Base-by-base conservation (phyloP, 2,888 invertebrate species). In the Lasioglossum calceatum region DNA sequence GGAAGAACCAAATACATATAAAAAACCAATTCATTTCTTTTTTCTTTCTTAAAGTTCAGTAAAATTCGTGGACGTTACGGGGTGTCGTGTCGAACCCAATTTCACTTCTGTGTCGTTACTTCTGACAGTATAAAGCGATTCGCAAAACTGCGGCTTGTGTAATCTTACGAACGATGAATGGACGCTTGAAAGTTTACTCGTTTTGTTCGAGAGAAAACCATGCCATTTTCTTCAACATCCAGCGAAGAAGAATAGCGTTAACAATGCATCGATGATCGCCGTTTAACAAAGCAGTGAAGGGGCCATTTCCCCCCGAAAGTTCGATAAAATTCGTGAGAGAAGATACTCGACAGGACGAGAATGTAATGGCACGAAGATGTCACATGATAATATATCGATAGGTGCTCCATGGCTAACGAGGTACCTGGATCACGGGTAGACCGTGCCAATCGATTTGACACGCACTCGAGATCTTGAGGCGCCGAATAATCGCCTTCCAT, bases 361-460 rank as follows among this genome's bases (percentile, higher is more conserved):
- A 61, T 47, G 72, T 84, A 86, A 84, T 77, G 84, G 90, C 78
- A 82, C 71, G 75, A 73, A 71, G 67, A 79, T 75, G 86, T 89
- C 88, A 77, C 47, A 72, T 75, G 84, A 88, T 86, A 88, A 86
- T 81, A 82, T 86, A 90, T 89, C 90, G 82, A 89, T 90, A 88
- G 90, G 75, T 86, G 84, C 44, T 84, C 12, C 78, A 61, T 47
- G 72, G 89, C 72, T 89, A 88, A 88, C 90, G 84, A 89, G 89
- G 84, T 79, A 90, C 84, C 82, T 75, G 84, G 81, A 88, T 86
- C 90, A 81, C 36, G 88, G 81, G 81, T 86, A 86, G 82, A 90
- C 84, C 89, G 75, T 86, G 82, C 79, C 89, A 84, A 90, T 90
- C 88, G 88, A 89, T 89, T 89, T 86, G 89, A 88, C 83, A 85